These are phyloP conservation scores for Agelas oroides DNA, from an alignment of 37 sponge, comb jelly and placozoan species.

Conservation along the genomic window DNA sequence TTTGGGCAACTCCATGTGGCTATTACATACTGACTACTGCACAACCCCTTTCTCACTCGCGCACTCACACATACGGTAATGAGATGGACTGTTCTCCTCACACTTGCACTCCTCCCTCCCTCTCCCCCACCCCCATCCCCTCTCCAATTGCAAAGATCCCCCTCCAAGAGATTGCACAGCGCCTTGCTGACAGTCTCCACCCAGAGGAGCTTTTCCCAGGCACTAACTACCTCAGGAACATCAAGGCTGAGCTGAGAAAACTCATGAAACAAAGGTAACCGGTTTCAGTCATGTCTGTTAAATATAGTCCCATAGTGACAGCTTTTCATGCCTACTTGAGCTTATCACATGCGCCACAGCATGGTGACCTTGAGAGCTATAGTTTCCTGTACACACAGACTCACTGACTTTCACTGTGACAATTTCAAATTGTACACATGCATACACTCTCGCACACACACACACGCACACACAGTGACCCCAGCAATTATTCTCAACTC, in stretches of 20 bases:
- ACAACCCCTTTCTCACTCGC: too few species aligned
- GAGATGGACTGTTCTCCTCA: constrained; percentile 1
- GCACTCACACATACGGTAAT: neutral
- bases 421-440: neutral
- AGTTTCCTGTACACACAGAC: too few species aligned
- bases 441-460: too few species aligned
- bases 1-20: too few species aligned
- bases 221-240: constrained; percentile 15
- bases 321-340: too few species aligned
- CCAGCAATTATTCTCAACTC: neutral
- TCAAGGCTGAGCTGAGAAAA: constrained; percentile 53
- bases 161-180: constrained; percentile 8
- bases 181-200: constrained; percentile 23
- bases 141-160: neutral
- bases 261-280: constrained; percentile 69
- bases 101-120: too few species aligned
- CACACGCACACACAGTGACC: neutral
- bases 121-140: neutral
- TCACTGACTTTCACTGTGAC: neutral
- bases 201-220: constrained; percentile 20
- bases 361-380: too few species aligned
- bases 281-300: too few species aligned
- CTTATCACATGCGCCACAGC: too few species aligned
- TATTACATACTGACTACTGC: too few species aligned
- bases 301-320: too few species aligned